Base-by-base conservation (phyloP, 2,797 vertebrate genomes). In the Notamacropus eugenii region DNA sequence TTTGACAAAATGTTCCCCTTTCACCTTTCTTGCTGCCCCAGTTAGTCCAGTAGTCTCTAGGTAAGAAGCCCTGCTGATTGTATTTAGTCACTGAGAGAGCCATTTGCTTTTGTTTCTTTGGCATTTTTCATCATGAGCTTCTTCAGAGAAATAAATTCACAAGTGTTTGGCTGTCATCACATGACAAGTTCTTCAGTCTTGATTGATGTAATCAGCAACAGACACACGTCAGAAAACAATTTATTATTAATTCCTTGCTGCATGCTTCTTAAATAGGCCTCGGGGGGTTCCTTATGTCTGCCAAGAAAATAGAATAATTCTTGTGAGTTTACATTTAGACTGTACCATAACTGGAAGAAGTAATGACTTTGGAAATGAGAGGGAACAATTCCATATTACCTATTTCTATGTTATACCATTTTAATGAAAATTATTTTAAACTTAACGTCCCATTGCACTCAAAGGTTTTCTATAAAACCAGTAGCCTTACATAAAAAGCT, bases 131-230 rank as follows among this genome's bases (percentile, higher is more conserved):
- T 97, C 4, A 0, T 55, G 50, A 92, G 92, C 95, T 96, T 94
- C 97, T 98, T 95, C 90, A 82, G 74, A 82, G 74, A 82, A 82
- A 82, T 82, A 82, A 82, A 82, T 82, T 82, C 74, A 82, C 74
- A 82, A 82, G 74, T 95, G 97, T 96, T 97, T 93, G 90, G 92
- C 93, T 95, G 91, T 98, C 97, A 97, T 93, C 98, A 92, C 95
- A 93, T 95, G 94, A 93, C 31, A 56, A 54, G 95, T 93, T 93
- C 9, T 1, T 94, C 94, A 95, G 97, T 96, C 40, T 1, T 92
- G 92, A 55, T 82, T 94, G 97, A 97, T 97, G 96, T 95, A 97
- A 97, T 97, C 97, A 94, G 97, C 96, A 96, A 54, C 96, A 97
- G 97, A 57, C 97, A 95, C 92, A 96, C 59, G 94, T 97, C 96